Evolutionary conservation across 2,797 vertebrate species (phyloP), one percentile per base, ranked within the genome.

Genomic region (Arctocebus calabarensis): DNA sequence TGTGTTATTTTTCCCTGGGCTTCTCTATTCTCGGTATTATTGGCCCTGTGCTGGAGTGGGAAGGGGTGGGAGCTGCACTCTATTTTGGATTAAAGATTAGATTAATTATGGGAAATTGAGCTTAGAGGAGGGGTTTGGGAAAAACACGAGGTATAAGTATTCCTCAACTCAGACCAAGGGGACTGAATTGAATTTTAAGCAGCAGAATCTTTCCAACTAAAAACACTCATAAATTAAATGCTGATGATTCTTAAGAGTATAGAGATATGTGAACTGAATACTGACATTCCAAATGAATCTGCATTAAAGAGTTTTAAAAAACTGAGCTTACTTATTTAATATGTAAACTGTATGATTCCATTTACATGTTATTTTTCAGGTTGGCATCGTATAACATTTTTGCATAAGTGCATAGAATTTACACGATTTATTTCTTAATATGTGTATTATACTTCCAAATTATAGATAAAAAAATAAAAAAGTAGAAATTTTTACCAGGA

Each of bases 191-290:
- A 97, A 96, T 97, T 90, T 95, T 92, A 97, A 97, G 81, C 37
- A 97, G 95, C 88, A 86, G 86, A 94, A 75, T 96, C 71, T 92
- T 94, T 70, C 88, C 64, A 88, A 95, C 85, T 86, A 96, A 98
- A 97, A 96, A 94, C 93, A 97, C 95, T 97, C 92, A 91, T 96
- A 96, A 97, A 97, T 97, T 95, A 97, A 96, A 84, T 84, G 95
- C 92, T 96, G 96, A 96, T 95, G 83, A 97, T 92, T 94, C 88
- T 95, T 96, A 92, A 96, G 95, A 81, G 88, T 70, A 91, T 55
- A 89, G 88, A 84, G 77, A 77, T 91, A 94, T 91, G 91, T 95
- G 94, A 94, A 77, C 61, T 13, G 95, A 96, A 95, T 96, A 77
- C 71, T 66, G 75, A 93, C 75, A 94, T 94, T 68, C 88, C 90